These are phyloP conservation scores for Apteryx mantelli DNA, from an alignment of 2,113 vertebrate genomes.

Conservation along the genomic window DNA sequence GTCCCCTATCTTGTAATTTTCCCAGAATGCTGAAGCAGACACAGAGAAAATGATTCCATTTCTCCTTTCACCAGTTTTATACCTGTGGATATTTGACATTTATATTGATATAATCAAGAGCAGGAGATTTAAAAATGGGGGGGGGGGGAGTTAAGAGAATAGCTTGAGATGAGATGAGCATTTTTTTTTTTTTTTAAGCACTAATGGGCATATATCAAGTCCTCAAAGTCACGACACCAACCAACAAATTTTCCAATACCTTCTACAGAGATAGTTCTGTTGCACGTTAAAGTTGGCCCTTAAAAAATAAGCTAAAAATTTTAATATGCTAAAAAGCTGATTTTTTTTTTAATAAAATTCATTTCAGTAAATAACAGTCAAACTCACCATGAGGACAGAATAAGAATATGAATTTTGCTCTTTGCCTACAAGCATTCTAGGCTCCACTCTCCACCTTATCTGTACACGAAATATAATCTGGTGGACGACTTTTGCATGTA, in stretches of 20 bases:
- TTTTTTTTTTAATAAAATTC: not conserved
- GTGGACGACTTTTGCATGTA: not conserved
- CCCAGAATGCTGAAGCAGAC: not conserved
- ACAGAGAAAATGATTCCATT: not conserved
- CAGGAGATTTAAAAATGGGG: not conserved
- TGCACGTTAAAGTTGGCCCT: not conserved
- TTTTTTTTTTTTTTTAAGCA: not conserved
- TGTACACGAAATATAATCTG: not conserved
- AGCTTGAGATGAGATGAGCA: not conserved
- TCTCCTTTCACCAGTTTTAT: not conserved
- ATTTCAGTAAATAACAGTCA: not conserved
- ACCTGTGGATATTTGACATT: not conserved
- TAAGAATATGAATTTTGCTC: not conserved
- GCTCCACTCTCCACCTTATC: not conserved
- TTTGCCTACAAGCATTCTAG: not conserved
- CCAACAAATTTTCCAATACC: not conserved
- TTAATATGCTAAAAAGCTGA: not conserved
- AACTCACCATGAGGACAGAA: not conserved
- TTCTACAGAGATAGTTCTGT: not conserved
- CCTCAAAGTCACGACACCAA: not conserved
- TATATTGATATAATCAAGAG: not conserved
- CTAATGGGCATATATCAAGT: not conserved
- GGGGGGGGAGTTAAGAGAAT: fast-evolving
- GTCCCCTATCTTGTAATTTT: not conserved
- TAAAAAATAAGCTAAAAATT: not conserved